Percentiles rank a stretch among this genome's conserved stretches.
phyloP scores from a whole-genome alignment of 2,888 invertebrate genomes.

The Mesorhabditis belari region DNA sequence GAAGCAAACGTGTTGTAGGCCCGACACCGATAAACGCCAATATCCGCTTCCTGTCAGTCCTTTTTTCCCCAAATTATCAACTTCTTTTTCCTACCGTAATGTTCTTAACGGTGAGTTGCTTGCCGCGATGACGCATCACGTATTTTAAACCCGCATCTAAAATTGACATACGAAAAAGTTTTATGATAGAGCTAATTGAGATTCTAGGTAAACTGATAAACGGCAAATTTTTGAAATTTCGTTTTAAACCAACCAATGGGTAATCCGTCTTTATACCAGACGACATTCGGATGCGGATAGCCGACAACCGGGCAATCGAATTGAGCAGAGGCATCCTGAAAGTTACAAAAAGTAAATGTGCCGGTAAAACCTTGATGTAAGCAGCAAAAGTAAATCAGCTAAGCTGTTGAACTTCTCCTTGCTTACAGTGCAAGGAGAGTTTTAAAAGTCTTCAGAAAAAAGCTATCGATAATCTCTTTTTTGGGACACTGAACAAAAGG shows the following conservation, averaged over 20 bases:
- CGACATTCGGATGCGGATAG: conserved; percentile 33
- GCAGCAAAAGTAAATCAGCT: background rate
- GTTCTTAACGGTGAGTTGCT: conserved; percentile 11
- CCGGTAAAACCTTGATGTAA: background rate
- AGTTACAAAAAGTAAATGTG: background rate
- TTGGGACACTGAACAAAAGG: background rate
- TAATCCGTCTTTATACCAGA: conserved; percentile 37
- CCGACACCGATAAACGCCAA: conserved; percentile 35
- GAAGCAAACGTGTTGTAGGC: conserved; percentile 35
- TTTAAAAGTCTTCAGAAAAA: background rate
- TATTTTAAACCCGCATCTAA: background rate
- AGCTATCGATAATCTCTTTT: background rate
- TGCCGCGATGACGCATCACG: background rate
- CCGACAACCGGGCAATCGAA: conserved; percentile 37
- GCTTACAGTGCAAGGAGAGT: background rate
- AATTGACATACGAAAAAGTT: conserved; percentile 4
- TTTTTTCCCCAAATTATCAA: conserved; percentile 12
- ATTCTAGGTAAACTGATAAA: too few relatives aligned
- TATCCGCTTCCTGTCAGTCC: conserved; percentile 20
- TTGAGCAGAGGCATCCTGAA: conserved; percentile 13
- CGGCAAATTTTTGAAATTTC: too few relatives aligned
- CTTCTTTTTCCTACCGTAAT: conserved; percentile 6
- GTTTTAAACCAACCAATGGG: conserved; percentile 29
- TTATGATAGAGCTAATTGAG: too few relatives aligned
- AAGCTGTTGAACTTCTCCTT: background rate